Conservation (phyloP, 2,113 vertebrate species). For the Sphaerodactylus townsendi region DNA sequence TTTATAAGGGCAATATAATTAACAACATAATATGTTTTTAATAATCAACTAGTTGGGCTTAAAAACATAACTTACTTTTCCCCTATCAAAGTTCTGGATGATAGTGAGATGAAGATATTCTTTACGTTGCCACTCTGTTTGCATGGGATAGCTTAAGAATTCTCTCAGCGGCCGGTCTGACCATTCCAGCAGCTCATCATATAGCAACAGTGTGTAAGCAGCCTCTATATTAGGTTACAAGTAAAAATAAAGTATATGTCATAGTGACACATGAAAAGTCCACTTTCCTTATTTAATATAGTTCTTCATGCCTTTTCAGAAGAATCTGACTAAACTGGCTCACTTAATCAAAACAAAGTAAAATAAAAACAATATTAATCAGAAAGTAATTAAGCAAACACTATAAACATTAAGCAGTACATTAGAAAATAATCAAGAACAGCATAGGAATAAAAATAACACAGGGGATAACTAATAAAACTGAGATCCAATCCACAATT, state of each 20-base stretch:
- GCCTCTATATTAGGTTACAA: constrained; percentile 78
- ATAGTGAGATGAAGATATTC: constrained; percentile 94
- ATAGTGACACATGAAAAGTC: background rate
- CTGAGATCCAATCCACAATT: too few species aligned
- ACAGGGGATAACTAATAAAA: too few species aligned
- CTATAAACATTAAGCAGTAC: too few species aligned
- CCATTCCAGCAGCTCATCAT: constrained; percentile 96
- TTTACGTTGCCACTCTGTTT: constrained; percentile 97
- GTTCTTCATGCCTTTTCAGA: too few species aligned
- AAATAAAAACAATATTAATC: too few species aligned
- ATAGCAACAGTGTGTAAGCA: constrained; percentile 92
- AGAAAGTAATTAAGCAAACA: too few species aligned
- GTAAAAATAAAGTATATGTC: background rate
- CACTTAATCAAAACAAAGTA: too few species aligned
- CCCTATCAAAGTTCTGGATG: constrained; percentile 95
- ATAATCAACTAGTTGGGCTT: background rate
- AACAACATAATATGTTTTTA: background rate
- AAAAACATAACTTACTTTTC: constrained; percentile 73
- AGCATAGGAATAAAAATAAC: too few species aligned
- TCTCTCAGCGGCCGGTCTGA: constrained; percentile 92
- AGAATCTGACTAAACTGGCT: too few species aligned
- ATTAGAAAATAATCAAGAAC: too few species aligned
- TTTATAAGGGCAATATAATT: background rate
- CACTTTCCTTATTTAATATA: too few species aligned
- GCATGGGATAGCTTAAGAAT: constrained; percentile 97